Percentiles rank a stretch among this genome's conserved stretches.
Evolutionary conservation across 2,113 vertebrate species (phyloP).

Genomic region (Recurvirostra avosetta): DNA sequence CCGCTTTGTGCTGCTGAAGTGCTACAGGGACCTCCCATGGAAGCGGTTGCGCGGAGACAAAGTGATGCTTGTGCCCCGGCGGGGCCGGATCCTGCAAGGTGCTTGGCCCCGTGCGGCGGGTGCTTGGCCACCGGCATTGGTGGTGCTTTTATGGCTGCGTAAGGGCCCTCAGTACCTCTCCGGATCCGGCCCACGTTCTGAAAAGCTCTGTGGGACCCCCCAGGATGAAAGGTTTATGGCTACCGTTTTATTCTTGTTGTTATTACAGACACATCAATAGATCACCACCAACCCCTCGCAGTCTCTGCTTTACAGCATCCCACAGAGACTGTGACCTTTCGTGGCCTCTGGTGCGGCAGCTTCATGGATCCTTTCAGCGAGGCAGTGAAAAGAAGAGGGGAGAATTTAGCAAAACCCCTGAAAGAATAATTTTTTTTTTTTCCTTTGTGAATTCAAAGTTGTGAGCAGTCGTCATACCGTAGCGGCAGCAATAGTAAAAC

Average conservation of each 20-base stretch:
- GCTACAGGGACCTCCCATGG: neutral
- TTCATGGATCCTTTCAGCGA: conserved; percentile 53
- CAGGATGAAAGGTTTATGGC: conserved; percentile 70
- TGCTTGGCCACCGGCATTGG: neutral
- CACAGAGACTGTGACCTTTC: conserved; percentile 64
- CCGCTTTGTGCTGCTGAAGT: neutral
- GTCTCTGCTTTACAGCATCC: conserved; percentile 68
- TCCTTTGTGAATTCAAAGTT: conserved; percentile 42
- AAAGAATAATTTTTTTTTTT: conserved; percentile 28
- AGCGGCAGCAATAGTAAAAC: conserved; percentile 34
- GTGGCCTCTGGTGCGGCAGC: conserved; percentile 51
- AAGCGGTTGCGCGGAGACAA: fast-evolving
- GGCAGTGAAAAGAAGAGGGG: conserved; percentile 53
- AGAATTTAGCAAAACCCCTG: conserved; percentile 60
- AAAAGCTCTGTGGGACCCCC: conserved; percentile 65
- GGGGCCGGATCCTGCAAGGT: neutral
- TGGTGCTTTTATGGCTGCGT: neutral
- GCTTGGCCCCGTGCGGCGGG: neutral
- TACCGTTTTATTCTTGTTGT: conserved; percentile 65
- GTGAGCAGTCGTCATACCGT: conserved; percentile 28
- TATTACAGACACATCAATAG: conserved; percentile 68
- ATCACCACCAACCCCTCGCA: conserved; percentile 62
- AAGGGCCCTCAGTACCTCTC: conserved; percentile 22
- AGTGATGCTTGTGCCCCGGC: neutral
- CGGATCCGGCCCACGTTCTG: neutral